A percentile compares a stretch with the other conserved stretches of the same genome.
These are phyloP conservation scores for Brachionus calyciflorus DNA, from an alignment of 1,140 invertebrate genomes.

Conservation along the genomic window DNA sequence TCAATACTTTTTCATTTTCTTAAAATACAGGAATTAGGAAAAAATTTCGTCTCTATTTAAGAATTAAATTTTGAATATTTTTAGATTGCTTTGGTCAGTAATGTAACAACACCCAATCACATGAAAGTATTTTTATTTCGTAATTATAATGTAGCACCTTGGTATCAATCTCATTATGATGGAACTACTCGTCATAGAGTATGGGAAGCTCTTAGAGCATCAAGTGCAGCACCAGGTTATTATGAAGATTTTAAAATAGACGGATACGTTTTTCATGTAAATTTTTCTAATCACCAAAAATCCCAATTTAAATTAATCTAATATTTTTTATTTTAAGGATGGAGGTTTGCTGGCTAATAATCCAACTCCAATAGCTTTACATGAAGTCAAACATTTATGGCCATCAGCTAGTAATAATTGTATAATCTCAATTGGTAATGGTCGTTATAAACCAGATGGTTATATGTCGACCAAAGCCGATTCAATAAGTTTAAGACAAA, in stretches of 20 bases:
- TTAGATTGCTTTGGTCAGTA: slow-evolving; percentile 42
- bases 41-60: not conserved
- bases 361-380: slow-evolving; percentile 80
- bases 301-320: too few relatives aligned
- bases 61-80: slow-evolving; percentile 32
- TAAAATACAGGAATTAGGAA: too few relatives aligned
- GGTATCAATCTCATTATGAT: slow-evolving; percentile 72
- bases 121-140: slow-evolving; percentile 72
- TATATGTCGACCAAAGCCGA: slow-evolving; percentile 5
- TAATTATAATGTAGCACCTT: slow-evolving; percentile 77
- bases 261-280: slow-evolving; percentile 75
- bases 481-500: slow-evolving; percentile 31
- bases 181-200: slow-evolving; percentile 72
- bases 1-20: too few relatives aligned
- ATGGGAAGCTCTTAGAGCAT: slow-evolving; percentile 85
- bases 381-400: slow-evolving; percentile 75
- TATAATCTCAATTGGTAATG: slow-evolving; percentile 83
- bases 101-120: slow-evolving; percentile 43
- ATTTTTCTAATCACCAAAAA: slow-evolving; percentile 1
- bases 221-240: slow-evolving; percentile 85
- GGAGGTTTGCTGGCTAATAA: slow-evolving; percentile 85
- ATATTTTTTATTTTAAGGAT: slow-evolving; percentile 63
- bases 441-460: slow-evolving; percentile 55
- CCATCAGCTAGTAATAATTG: slow-evolving; percentile 75
- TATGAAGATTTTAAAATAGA: slow-evolving; percentile 79